Conservation (phyloP, 2,888 invertebrate genomes). For the Poecilobothrus nobilitatus region DNA sequence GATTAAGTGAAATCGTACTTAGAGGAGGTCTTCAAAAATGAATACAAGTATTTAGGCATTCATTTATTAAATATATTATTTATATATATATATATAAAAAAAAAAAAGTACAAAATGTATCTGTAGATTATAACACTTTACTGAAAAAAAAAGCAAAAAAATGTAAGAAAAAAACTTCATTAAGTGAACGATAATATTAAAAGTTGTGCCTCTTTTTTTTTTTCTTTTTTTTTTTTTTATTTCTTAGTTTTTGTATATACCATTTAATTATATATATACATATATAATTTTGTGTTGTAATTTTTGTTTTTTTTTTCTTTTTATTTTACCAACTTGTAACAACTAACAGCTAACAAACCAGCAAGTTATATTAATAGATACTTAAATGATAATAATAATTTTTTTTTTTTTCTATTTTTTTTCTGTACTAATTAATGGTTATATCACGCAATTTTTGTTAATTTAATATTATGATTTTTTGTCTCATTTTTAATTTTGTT, state of each 20-base stretch:
- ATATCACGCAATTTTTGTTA: conserved; percentile 2
- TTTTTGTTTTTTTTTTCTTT: background rate
- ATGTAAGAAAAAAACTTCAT: background rate
- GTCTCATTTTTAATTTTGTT: too few species aligned
- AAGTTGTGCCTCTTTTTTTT: background rate
- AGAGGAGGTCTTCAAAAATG: background rate
- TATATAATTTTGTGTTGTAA: background rate
- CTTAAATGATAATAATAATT: background rate
- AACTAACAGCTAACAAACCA: too few species aligned
- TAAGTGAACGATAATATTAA: background rate
- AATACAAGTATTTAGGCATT: background rate
- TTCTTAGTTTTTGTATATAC: background rate
- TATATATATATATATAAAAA: background rate
- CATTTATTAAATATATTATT: background rate
- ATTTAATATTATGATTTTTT: too few species aligned
- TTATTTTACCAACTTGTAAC: too few species aligned
- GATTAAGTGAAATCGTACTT: background rate
- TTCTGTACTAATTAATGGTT: conserved; percentile 1
- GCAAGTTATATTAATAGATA: background rate
- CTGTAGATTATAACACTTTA: background rate
- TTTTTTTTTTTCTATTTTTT: background rate
- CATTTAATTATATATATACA: background rate
- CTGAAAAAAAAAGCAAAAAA: background rate
- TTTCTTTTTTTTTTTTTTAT: background rate
- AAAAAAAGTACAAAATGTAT: background rate